Evolutionary conservation across 2,888 invertebrate genomes (phyloP).

Genomic region (Stenurella melanura): DNA sequence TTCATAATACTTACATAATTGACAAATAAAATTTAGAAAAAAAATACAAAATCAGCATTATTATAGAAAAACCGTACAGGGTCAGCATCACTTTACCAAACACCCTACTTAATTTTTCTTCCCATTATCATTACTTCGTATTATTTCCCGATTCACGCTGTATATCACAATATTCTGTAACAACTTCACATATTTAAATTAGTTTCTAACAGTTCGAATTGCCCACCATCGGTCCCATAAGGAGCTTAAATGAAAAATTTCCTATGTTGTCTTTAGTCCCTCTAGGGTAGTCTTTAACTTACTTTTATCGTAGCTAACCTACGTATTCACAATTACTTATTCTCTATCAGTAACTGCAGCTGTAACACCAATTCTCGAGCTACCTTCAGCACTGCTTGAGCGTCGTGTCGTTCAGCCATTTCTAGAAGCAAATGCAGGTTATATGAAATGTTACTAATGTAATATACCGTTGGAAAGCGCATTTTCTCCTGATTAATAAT

Average conservation of each 20-base stretch:
- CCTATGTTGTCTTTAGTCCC: neutral
- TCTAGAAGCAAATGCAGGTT: constrained; percentile 77
- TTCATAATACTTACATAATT: no score
- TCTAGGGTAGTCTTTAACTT: neutral
- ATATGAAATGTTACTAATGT: neutral
- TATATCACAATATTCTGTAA: neutral
- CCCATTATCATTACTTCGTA: no score
- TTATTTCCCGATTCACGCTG: neutral
- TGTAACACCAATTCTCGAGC: constrained; percentile 91
- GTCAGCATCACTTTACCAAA: no score
- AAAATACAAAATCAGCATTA: no score
- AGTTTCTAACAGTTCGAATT: constrained; percentile 20
- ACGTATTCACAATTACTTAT: constrained; percentile 80
- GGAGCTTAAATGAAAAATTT: neutral
- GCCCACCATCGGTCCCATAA: constrained; percentile 22
- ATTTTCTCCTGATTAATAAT: no score
- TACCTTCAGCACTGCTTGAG: constrained; percentile 85
- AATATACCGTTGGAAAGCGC: no score
- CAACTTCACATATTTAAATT: neutral
- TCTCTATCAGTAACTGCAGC: constrained; percentile 93
- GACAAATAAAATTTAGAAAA: no score
- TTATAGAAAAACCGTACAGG: no score
- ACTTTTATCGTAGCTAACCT: neutral
- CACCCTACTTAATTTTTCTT: no score
- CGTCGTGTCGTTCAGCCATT: constrained; percentile 97